phyloP scores from a whole-genome alignment of 2,888 invertebrate species.

The Caenorhabditis becei region DNA sequence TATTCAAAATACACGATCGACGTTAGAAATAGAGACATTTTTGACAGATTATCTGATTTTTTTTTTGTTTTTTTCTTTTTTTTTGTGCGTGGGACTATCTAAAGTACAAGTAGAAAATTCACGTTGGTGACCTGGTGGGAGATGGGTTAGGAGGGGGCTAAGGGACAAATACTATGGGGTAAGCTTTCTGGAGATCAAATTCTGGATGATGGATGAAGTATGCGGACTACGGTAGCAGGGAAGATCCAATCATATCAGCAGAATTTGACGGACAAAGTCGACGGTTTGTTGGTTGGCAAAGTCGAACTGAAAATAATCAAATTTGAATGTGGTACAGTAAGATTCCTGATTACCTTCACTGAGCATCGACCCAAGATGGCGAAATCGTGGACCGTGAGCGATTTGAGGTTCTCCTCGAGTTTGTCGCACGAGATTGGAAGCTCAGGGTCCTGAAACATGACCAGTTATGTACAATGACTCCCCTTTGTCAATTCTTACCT shows the following conservation, averaged over 20 bases:
- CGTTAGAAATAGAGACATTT: not conserved
- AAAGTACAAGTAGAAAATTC: not conserved
- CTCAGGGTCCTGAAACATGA: constrained; percentile 51
- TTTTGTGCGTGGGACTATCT: not conserved
- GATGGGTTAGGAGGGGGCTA: not conserved
- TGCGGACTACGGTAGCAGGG: not conserved
- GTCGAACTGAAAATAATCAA: constrained; percentile 35
- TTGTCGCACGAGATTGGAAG: constrained; percentile 50
- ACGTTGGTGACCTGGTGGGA: not conserved
- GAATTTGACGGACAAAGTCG: constrained; percentile 53
- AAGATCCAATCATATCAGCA: not conserved
- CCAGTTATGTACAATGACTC: constrained; percentile 8
- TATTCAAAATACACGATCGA: constrained; percentile 15
- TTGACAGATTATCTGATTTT: not conserved
- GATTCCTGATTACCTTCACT: no score
- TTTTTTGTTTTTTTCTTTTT: constrained; percentile 5
- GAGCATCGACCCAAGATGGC: constrained; percentile 51
- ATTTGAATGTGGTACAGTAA: not conserved
- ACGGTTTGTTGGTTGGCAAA: constrained; percentile 47
- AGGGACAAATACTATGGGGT: not conserved
- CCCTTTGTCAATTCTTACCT: constrained; percentile 15
- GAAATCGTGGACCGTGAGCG: constrained; percentile 56
- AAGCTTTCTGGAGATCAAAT: constrained; percentile 24
- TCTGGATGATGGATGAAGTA: not conserved
- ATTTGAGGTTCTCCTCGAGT: constrained; percentile 55